Evolutionary conservation across 2,113 vertebrate species (phyloP).

Genomic region (Elanus axillaris): DNA sequence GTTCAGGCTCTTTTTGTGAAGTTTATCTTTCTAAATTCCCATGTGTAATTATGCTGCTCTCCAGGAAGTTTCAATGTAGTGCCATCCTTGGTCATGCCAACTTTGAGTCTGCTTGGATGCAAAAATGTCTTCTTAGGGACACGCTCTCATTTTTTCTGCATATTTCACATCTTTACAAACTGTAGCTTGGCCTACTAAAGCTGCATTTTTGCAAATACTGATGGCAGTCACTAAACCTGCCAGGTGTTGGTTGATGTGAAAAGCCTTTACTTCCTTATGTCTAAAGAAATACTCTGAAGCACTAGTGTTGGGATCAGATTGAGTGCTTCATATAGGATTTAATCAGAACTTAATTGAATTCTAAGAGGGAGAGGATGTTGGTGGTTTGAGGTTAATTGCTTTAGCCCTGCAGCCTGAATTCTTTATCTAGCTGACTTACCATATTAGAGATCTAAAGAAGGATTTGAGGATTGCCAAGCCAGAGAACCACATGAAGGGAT

Average conservation of each 20-base stretch:
- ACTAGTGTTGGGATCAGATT: neutral
- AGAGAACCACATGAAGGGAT: neutral
- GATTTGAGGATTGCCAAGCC: neutral
- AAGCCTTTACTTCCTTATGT: neutral
- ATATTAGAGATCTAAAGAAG: neutral
- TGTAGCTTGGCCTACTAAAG: neutral
- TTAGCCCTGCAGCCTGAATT: neutral
- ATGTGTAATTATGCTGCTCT: neutral
- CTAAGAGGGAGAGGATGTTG: neutral
- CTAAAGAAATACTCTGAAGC: neutral
- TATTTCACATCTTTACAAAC: neutral
- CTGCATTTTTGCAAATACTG: neutral
- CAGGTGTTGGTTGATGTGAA: neutral
- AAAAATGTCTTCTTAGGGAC: neutral
- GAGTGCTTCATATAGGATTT: neutral
- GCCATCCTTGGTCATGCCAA: neutral
- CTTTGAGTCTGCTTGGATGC: neutral
- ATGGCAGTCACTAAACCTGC: neutral
- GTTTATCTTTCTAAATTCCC: neutral
- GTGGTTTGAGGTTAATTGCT: constrained; percentile 26
- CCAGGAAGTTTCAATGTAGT: neutral
- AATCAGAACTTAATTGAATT: constrained; percentile 6
- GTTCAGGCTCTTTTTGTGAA: neutral
- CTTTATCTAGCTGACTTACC: neutral
- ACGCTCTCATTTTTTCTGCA: neutral